Evolutionary conservation across 1,140 invertebrate genomes (phyloP).

Genomic region (Sitobion miscanthi): DNA sequence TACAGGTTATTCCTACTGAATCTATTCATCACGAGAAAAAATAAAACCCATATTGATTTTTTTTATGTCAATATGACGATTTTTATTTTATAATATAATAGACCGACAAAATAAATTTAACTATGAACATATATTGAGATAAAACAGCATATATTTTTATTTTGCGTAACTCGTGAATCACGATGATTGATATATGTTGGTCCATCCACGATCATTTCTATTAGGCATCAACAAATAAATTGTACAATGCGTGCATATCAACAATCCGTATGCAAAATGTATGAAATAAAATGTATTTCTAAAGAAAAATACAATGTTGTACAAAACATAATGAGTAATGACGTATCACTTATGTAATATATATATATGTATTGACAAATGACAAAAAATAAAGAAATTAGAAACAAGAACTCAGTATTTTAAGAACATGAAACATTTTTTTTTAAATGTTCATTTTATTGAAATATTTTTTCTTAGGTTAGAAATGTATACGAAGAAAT

Average conservation of each 20-base stretch:
- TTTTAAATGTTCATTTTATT: no score
- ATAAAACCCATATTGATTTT: background rate
- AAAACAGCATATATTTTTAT: background rate
- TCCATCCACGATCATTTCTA: background rate
- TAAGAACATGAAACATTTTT: background rate
- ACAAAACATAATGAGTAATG: no score
- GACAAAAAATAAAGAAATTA: background rate
- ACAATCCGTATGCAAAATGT: no score
- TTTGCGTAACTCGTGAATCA: background rate
- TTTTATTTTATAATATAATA: background rate
- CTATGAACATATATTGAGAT: background rate
- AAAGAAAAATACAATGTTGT: background rate
- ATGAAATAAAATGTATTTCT: background rate
- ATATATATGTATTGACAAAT: background rate
- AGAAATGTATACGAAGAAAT: no score
- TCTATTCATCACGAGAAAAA: background rate
- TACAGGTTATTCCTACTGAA: background rate
- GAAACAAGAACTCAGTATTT: background rate
- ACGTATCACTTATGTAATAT: no score
- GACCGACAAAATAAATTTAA: background rate
- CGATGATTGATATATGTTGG: background rate
- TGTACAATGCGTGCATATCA: background rate
- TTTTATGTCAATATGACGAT: no score
- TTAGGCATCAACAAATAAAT: background rate
- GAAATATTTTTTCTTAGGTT: no score